Conservation (phyloP, 1,140 invertebrate genomes). For the Trichonephila clavipes region DNA sequence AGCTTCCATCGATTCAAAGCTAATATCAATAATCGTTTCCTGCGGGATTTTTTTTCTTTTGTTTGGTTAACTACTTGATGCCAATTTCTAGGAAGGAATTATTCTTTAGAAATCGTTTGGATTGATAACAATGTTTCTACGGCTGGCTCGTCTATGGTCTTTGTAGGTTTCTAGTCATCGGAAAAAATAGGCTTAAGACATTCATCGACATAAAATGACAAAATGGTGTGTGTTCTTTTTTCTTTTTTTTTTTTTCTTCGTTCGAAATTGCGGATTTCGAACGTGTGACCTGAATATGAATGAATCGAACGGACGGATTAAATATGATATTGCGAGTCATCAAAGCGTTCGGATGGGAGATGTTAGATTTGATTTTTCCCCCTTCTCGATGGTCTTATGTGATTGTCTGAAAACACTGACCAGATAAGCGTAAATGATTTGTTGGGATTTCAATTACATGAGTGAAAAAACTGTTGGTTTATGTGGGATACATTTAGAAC, state of each 20-base stretch:
- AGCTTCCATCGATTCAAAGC: conserved; percentile 33
- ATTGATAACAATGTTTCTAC: conserved; percentile 45
- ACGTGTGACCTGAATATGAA: not conserved
- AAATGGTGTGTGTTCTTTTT: not conserved
- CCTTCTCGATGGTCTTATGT: not conserved
- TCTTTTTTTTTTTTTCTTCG: not conserved
- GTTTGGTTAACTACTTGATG: conserved; percentile 7
- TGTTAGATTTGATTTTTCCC: not conserved
- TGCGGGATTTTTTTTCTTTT: conserved; percentile 28
- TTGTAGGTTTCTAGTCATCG: not conserved
- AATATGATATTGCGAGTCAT: not conserved
- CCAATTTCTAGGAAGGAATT: conserved; percentile 32
- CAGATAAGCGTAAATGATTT: not conserved
- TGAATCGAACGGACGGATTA: not conserved
- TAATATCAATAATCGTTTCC: conserved; percentile 56
- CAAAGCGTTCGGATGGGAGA: not conserved
- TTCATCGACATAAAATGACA: not conserved
- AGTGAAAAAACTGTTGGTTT: no score
- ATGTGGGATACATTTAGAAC: no score
- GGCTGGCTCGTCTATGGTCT: no score
- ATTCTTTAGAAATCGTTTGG: not conserved
- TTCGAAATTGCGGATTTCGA: not conserved
- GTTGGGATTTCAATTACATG: not conserved
- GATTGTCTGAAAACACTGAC: not conserved
- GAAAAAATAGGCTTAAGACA: not conserved